Percentiles rank a stretch among this genome's conserved stretches.
Conservation (phyloP, 2,888 invertebrate species). For the Apodemia hepburni region DNA sequence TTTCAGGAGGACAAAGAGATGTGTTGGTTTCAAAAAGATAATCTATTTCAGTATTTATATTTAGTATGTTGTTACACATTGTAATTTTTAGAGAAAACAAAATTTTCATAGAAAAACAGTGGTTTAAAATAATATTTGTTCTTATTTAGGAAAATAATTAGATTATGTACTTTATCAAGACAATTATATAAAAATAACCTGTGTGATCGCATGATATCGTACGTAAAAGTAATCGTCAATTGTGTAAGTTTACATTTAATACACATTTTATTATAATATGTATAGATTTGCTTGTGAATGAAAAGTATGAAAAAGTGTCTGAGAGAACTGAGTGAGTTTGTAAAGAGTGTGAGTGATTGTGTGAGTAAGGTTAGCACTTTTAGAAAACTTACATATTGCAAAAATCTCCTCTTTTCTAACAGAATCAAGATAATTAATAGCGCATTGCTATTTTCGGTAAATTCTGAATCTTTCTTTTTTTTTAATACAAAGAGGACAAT, state of each 20-base stretch:
- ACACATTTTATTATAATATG: not conserved
- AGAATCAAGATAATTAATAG: too few relatives aligned
- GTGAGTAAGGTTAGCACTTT: not conserved
- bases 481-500: too few relatives aligned
- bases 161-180: too few relatives aligned
- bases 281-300: not conserved
- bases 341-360: not conserved
- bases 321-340: not conserved
- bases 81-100: not conserved
- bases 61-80: not conserved
- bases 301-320: not conserved
- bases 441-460: too few relatives aligned
- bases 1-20: not conserved
- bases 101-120: not conserved
- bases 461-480: too few relatives aligned
- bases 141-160: too few relatives aligned
- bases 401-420: too few relatives aligned
- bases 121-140: too few relatives aligned
- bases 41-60: not conserved
- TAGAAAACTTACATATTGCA: too few relatives aligned
- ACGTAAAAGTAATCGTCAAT: too few relatives aligned
- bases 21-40: slow-evolving; percentile 13
- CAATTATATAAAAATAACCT: too few relatives aligned
- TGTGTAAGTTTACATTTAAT: not conserved
- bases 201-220: too few relatives aligned